phyloP scores from a whole-genome alignment of 2,113 vertebrate genomes.

The Boleophthalmus pectinirostris region DNA sequence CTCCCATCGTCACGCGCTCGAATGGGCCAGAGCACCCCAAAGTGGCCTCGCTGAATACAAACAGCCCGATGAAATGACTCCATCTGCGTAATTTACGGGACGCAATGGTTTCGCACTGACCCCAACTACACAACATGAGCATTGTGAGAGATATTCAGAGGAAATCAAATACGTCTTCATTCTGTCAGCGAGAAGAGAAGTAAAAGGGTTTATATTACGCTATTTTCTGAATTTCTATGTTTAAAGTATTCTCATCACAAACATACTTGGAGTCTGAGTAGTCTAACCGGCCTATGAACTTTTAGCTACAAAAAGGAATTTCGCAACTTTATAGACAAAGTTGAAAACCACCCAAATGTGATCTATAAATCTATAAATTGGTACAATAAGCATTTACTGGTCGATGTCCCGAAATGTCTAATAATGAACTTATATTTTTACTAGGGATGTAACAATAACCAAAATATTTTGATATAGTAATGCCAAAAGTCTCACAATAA shows the following conservation, averaged over 20 bases:
- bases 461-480: no score
- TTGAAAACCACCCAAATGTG: no score
- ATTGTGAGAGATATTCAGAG: slow-evolving; percentile 4
- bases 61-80: slow-evolving; percentile 43
- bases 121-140: slow-evolving; percentile 4
- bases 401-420: no score
- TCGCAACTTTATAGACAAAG: not conserved
- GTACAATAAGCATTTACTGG: no score
- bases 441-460: no score
- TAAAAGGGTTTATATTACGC: not conserved
- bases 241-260: no score
- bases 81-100: slow-evolving; percentile 24
- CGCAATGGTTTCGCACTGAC: slow-evolving; percentile 19
- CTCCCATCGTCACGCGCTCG: slow-evolving; percentile 21
- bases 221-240: no score
- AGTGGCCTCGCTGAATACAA: slow-evolving; percentile 45
- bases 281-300: no score
- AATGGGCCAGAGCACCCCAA: slow-evolving; percentile 24
- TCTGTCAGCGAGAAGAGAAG: not conserved
- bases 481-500: no score
- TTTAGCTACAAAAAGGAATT: not conserved
- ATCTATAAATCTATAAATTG: no score
- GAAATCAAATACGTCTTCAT: not conserved
- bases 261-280: no score
- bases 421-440: no score